Evolutionary conservation across 2,797 vertebrate species (phyloP), one percentile per base, ranked within the genome.

Genomic region (Emys orbicularis): DNA sequence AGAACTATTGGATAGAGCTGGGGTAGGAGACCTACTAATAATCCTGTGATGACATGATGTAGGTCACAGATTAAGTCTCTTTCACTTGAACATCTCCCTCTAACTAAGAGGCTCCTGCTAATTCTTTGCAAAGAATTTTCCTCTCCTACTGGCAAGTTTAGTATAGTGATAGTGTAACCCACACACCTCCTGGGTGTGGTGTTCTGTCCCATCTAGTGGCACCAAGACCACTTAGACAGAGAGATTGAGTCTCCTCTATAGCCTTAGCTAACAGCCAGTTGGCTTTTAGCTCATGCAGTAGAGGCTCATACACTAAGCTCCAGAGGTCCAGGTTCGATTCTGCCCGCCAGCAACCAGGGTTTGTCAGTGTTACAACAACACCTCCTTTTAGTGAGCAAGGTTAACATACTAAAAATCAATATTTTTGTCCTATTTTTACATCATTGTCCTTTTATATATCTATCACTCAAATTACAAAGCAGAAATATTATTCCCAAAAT

Each of bases 71-170:
- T 1, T 5, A 49, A 2, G 53, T 72, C 61, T 90, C 9, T 18
- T 72, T 86, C 52, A 83, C 23, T 16, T 76, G 31, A 3, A 3
- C 12, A 6, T 2, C 9, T 87, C 83, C 31, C 44, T 16, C 18
- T 65, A 23, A 27, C 68, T 44, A 44, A 47, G 11, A n/a, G 1
- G 65, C 0, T 0, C 8, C 44, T 12, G 1, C 0, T 79, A 54
- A 49, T 79, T 10, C 59, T 2, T 54, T 90, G 23, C 59, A 44
- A 81, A 82, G 0, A 44, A 7, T 23, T 23, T 52, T 50, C 2
- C 0, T 25, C 15, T 27, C 44, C 10, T 79, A 5, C 37, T 76
- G 8, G 21, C 77, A 3, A 12, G 50, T 25, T 85, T 84, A 59
- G 47, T 8, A n/a, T 0, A 79, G 16, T 44, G 6, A 50, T 50